Evolutionary conservation across 2,113 vertebrate genomes (phyloP).

Genomic region (Labrus mixtus): DNA sequence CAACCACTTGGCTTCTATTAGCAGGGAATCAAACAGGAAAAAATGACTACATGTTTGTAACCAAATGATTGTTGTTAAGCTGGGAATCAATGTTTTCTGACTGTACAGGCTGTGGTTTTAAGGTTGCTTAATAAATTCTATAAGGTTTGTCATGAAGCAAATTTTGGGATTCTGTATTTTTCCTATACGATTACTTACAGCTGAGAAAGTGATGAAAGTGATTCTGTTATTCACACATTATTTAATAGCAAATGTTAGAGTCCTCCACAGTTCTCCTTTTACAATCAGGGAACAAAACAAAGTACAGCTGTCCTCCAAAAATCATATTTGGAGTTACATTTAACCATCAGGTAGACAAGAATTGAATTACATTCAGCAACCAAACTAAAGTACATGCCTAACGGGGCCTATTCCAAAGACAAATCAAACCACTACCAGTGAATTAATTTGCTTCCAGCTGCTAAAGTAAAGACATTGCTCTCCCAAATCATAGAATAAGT

Average conservation of each 20-base stretch:
- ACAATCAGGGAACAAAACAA: conserved; percentile 17
- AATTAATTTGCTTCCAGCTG: conserved; percentile 30
- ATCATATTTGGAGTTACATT: conserved; percentile 21
- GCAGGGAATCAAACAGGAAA: neutral
- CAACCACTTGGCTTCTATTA: conserved; percentile 56
- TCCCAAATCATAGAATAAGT: conserved; percentile 36
- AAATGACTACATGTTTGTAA: neutral
- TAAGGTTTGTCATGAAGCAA: too few relatives aligned
- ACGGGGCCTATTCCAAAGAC: conserved; percentile 18
- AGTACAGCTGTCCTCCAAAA: conserved; percentile 24
- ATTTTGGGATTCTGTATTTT: too few relatives aligned
- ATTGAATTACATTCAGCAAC: conserved; percentile 5
- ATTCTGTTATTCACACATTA: conserved; percentile 22
- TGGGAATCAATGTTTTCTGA: neutral
- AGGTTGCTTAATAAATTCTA: neutral
- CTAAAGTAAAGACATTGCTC: conserved; percentile 54
- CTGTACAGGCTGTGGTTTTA: neutral
- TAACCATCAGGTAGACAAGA: conserved; percentile 21
- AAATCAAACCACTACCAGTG: conserved; percentile 20
- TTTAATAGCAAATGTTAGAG: conserved; percentile 69
- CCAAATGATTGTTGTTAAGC: neutral
- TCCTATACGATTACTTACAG: too few relatives aligned
- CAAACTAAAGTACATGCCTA: conserved; percentile 4
- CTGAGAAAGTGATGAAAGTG: neutral
- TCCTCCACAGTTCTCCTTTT: conserved; percentile 44